Percentiles rank a stretch among this genome's conserved stretches.
These are phyloP conservation scores for Scaeva pyrastri DNA, from an alignment of 2,888 invertebrate genomes.

Conservation along the genomic window DNA sequence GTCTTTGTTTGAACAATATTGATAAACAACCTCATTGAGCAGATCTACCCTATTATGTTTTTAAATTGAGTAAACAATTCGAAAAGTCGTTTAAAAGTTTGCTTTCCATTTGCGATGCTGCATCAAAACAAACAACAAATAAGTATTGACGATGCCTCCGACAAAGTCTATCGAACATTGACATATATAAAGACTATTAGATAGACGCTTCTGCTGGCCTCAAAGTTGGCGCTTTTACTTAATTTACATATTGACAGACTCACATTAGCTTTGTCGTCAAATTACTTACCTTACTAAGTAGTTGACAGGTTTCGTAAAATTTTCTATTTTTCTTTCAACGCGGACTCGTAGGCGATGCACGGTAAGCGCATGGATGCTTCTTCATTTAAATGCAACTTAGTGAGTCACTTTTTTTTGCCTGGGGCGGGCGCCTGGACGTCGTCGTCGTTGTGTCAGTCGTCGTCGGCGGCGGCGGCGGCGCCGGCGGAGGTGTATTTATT, in stretches of 20 bases:
- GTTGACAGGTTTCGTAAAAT: constrained; percentile 16
- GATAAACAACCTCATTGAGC: too few species aligned
- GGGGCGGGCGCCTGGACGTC: too few species aligned
- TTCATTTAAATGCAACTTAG: constrained; percentile 41
- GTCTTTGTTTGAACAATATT: too few species aligned
- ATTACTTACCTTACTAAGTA: constrained; percentile 29
- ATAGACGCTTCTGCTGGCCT: too few species aligned
- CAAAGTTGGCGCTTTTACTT: constrained; percentile 10
- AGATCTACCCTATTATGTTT: too few species aligned
- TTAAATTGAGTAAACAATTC: not conserved
- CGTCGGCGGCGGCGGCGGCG: too few species aligned
- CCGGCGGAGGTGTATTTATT: constrained; percentile 32
- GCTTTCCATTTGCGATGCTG: not conserved
- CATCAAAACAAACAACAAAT: not conserved
- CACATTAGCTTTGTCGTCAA: constrained; percentile 32
- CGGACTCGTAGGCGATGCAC: constrained; percentile 2
- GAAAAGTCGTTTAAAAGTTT: not conserved
- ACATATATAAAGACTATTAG: not conserved
- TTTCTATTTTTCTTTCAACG: constrained; percentile 26
- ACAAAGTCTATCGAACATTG: constrained; percentile 37
- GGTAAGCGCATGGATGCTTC: constrained; percentile 37
- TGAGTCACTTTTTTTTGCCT: constrained; percentile 42
- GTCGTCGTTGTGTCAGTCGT: too few species aligned
- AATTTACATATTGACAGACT: constrained; percentile 14
- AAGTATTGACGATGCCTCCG: constrained; percentile 9